Evolutionary conservation across 2,888 invertebrate genomes (phyloP), one percentile per base, ranked within the genome.

Genomic region (Aelia acuminata): DNA sequence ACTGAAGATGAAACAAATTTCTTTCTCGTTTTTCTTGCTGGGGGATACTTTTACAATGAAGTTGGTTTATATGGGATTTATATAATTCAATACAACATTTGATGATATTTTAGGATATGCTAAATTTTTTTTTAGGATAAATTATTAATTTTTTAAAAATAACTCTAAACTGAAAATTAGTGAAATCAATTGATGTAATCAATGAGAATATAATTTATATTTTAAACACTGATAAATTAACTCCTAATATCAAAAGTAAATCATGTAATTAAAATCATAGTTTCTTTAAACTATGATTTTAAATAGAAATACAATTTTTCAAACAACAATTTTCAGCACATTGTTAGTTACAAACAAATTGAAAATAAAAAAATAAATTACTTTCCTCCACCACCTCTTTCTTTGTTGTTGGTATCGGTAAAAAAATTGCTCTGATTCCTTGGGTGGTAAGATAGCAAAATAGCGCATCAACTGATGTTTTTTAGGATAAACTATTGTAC

Each of bases 331-430:
- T 20, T 7, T 70, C 13, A 70, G 35, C 10, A 26, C 1, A 70
- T 0, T 15, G 3, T 70, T 20, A 15, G 5, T 8, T 11, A 70
- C 31, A 70, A 63, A 63, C 11, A 31, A 70, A 5, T 63, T 35
- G 10, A 70, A 70, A 5, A 35, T 35, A 13, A 53, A 63, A 35
- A 70, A 70, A 35, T 20, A 31, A 91, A 91, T 91, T 90, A 95
- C 94, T 92, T 95, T 96, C 92, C 96, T 95, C 97, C 97, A 97
- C 97, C 97, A 97, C 91, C 95, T 95, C 92, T 96, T 96, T 88
- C 96, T 94, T 91, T 96, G 95, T 89, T 95, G 94, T 91, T 96
- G 96, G 93, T 96, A 95, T 90, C 95, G 95, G 91, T 96, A 94
- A 92, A 96, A 96, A 91, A 95, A 94, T 90, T 95, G 95, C 91